Evolutionary conservation across 2,797 vertebrate species (phyloP), one percentile per base, ranked within the genome.

Genomic region (Rhinella marina): DNA sequence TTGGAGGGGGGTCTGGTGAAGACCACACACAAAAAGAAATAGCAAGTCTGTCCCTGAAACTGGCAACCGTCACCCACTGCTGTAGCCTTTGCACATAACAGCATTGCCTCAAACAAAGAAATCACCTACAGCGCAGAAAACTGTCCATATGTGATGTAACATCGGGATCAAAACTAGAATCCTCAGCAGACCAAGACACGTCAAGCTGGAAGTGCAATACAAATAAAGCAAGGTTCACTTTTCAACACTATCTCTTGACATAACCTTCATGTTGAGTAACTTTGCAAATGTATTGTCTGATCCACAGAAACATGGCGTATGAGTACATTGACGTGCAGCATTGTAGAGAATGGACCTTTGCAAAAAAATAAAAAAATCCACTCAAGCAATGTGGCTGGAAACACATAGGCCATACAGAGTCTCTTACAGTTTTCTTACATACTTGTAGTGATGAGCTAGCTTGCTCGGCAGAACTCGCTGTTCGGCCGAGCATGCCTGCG

Each of bases 21-120:
- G 84, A 85, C 84, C 84, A 85, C 84, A 85, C 81, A 83, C 59
- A 52, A 62, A 59, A 85, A 76, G 25, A 23, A 62, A 75, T 75
- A 76, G 2, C 59, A 19, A 64, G 9, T 52, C 73, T 78, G 41
- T 13, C 70, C 59, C 27, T 23, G 23, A 62, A 14, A 66, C 6
- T 54, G 52, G 52, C 52, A 54, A 21, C 68, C 0, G 21, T 48
- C 70, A 73, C 70, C 70, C 13, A 32, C 70, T 72, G 68, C 29
- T 70, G 61, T n/a, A n/a, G 29, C 32, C 32, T 73, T 1, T 21
- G 32, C 70, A 6, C 21, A 50, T 23, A 75, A 75, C 21, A 75
- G 41, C 23, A 75, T 73, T 50, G 72, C 1, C 32, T 23, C 70
- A 11, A 76, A 50, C 4, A 52, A 52, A 25, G 75, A 13, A 25